A percentile compares a stretch with the other conserved stretches of the same genome.
Evolutionary conservation across 2,888 invertebrate genomes (phyloP).

Genomic region (Liposcelis brunnea): DNA sequence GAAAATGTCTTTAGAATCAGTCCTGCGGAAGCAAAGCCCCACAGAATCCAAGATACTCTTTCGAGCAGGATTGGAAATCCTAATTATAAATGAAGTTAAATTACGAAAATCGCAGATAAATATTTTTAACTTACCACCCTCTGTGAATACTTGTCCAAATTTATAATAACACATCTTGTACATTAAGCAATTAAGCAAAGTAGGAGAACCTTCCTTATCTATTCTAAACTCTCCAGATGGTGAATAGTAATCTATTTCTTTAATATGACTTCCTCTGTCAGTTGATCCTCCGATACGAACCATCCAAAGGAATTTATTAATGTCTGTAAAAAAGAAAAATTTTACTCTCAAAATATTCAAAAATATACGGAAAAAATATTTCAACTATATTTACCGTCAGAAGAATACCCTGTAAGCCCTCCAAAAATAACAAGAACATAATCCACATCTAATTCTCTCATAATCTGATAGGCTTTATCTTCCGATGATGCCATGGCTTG

Average conservation of each 20-base stretch:
- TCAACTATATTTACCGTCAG: constrained; percentile 83
- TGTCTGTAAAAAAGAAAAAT: constrained; percentile 40
- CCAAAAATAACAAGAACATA: constrained; percentile 98
- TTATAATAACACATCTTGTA: constrained; percentile 99
- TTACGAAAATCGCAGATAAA: too few relatives aligned
- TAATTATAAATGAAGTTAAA: neutral
- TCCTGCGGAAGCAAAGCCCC: too few relatives aligned
- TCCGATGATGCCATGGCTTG: constrained; percentile 98
- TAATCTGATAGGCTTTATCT: constrained; percentile 93
- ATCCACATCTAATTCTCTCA: constrained; percentile 92
- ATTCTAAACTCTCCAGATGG: constrained; percentile 89
- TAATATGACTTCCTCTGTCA: constrained; percentile 83
- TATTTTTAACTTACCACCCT: constrained; percentile 47
- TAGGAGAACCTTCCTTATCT: constrained; percentile 82
- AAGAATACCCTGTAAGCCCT: constrained; percentile 95
- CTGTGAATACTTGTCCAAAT: constrained; percentile 91
- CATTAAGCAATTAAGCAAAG: constrained; percentile 92
- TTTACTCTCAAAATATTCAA: too few relatives aligned
- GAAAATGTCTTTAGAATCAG: neutral
- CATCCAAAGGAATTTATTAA: constrained; percentile 99
- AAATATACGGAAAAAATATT: neutral
- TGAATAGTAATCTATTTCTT: constrained; percentile 94
- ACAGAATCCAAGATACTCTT: too few relatives aligned
- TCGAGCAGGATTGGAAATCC: neutral
- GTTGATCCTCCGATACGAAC: constrained; percentile 93